phyloP scores from a whole-genome alignment of 2,113 vertebrate species.

The Nothobranchius kuhntae region DNA sequence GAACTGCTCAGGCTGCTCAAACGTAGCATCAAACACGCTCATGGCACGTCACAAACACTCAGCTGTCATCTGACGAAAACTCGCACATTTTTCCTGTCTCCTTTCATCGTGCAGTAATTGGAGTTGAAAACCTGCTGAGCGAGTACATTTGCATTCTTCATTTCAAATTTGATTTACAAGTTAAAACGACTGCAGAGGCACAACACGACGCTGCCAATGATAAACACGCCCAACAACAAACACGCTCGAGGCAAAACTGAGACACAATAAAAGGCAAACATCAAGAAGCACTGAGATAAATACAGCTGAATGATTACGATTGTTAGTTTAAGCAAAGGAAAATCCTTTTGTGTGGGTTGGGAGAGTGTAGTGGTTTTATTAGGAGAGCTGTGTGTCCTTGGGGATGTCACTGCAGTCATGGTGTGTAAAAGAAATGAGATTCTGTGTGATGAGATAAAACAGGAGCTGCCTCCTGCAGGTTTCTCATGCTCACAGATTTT shows the following conservation, averaged over 20 bases:
- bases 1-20: conserved; percentile 2
- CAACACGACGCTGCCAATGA: conserved; percentile 1
- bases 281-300: neutral
- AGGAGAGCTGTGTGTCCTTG: conserved; percentile 34
- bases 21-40: neutral
- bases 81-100: neutral
- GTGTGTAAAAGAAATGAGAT: conserved; percentile 47
- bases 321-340: neutral
- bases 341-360: neutral
- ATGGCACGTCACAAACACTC: no score
- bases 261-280: neutral
- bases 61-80: neutral
- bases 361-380: neutral
- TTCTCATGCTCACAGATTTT: neutral
- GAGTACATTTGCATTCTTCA: conserved; percentile 66
- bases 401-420: conserved; percentile 16
- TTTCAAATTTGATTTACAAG: conserved; percentile 67
- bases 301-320: neutral
- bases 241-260: neutral
- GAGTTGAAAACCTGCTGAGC: conserved; percentile 10
- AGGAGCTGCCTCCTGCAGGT: neutral
- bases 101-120: conserved; percentile 30
- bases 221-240: conserved; percentile 12
- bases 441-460: conserved; percentile 39
- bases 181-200: conserved; percentile 39